phyloP scores from a whole-genome alignment of 2,888 invertebrate genomes.

The Drosophila buzzatii region DNA sequence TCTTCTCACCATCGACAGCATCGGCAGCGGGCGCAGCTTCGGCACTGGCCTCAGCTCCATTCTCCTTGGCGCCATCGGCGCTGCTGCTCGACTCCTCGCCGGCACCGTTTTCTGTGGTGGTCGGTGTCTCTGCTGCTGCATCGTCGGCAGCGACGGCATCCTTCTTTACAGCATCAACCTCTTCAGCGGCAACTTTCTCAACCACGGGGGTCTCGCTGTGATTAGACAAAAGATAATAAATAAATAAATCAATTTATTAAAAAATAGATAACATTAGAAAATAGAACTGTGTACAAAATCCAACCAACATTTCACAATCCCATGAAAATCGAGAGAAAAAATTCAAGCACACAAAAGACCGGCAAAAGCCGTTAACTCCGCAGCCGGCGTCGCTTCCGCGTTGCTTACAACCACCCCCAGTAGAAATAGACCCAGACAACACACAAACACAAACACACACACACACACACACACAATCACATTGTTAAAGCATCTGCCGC shows the following conservation, averaged over 20 bases:
- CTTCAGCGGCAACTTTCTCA: constrained; percentile 84
- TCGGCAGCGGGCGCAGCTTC: constrained; percentile 61
- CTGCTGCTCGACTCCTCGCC: constrained; percentile 72
- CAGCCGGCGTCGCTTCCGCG: constrained; percentile 52
- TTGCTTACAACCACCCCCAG: constrained; percentile 55
- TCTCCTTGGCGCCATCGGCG: constrained; percentile 74
- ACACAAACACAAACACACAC: constrained; percentile 6
- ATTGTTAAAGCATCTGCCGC: constrained; percentile 62
- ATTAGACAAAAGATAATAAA: neutral
- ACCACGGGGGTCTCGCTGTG: constrained; percentile 84
- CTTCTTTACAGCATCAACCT: constrained; percentile 83
- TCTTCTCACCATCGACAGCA: constrained; percentile 58
- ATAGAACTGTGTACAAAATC: neutral
- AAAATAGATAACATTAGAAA: neutral
- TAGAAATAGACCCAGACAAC: constrained; percentile 10
- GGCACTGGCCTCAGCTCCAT: constrained; percentile 70
- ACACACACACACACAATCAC: constrained; percentile 12
- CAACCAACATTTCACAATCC: neutral
- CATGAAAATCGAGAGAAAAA: neutral
- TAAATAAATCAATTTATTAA: neutral
- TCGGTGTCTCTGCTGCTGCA: constrained; percentile 72
- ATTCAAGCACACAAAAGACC: constrained; percentile 13
- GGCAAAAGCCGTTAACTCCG: constrained; percentile 25
- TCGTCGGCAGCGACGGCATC: constrained; percentile 64
- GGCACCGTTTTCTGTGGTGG: constrained; percentile 81